Evolutionary conservation across 2,888 invertebrate genomes (phyloP), one percentile per base, ranked within the genome.

Genomic region (Drosophila buzzatii): DNA sequence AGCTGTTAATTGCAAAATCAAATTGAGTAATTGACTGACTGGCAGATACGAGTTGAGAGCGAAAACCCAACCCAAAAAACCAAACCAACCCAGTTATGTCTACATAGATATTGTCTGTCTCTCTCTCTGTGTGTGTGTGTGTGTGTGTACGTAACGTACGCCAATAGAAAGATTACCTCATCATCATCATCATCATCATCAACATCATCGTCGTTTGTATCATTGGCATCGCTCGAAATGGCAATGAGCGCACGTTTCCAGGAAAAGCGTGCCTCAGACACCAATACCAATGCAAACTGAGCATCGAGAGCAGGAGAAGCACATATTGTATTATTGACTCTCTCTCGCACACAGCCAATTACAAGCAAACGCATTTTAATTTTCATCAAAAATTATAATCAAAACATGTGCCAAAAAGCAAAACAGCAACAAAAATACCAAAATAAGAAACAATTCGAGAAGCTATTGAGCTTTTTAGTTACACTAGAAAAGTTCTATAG

Each of bases 341-440:
- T 51, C 60, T 61, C 51, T 35, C 52, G 41, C 45, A 6, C 35
- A 60, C 56, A 61, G 62, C 37, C 75, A 84, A 85, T 89, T 89
- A 89, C 85, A 85, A 78, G 90, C 81, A 88, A 89, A 85, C 90
- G 90, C 82, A 85, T 85, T 89, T 89, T 87, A 89, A 89, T 89
- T 85, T 85, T 78, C 82, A 87, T 85, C 76, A 82, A 80, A 89
- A 88, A 88, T 55, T 55, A 55, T 85, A 88, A 89, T 85, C 82
- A 88, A 88, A 90, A 85, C 85, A 90, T 85, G 89, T 85, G 85
- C 85, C 88, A 75, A 62, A 76, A 62, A 65, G 53, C 23, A 39
- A 5, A 31, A 44, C 31, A 57, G 16, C 49, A 45, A 33, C 35
- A 39, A 58, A 23, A 51, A 39, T 9, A 39, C 49, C 8, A 62